A percentile compares a stretch with the other conserved stretches of the same genome.
Evolutionary conservation across 2,797 vertebrate genomes (phyloP).

Genomic region (Pseudochaenichthys georgianus): DNA sequence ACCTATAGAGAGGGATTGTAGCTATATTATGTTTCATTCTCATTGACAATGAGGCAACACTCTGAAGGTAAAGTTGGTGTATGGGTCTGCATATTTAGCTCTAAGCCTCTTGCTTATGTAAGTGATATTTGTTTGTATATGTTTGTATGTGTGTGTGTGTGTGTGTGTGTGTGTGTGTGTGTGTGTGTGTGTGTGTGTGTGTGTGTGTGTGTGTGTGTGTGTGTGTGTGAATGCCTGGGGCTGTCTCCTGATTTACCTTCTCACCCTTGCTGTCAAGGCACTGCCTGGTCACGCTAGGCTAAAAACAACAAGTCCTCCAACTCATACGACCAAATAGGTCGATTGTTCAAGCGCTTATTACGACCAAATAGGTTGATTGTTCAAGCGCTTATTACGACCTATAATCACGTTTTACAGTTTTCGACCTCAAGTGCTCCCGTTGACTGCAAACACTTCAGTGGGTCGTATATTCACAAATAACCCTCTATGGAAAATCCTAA

Average conservation of each 20-base stretch:
- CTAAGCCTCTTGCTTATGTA: not conserved
- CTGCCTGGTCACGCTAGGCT: conserved; percentile 57
- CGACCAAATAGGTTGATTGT: no score
- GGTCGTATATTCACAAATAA: no score
- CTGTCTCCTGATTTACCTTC: conserved; percentile 48
- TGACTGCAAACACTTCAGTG: no score
- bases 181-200: not conserved
- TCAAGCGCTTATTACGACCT: no score
- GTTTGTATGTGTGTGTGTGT: conserved; percentile 3
- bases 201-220: not conserved
- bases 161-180: not conserved
- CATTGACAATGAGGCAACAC: not conserved
- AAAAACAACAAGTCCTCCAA: not conserved
- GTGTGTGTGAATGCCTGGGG: conserved; percentile 11
- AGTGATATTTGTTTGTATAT: not conserved
- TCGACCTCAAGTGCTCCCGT: no score
- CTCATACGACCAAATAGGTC: no score
- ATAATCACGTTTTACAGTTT: no score
- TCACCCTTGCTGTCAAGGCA: conserved; percentile 47
- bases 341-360: no score
- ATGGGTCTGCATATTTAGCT: not conserved
- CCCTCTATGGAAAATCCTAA: no score
- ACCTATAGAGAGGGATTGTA: not conserved
- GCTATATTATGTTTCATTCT: not conserved
- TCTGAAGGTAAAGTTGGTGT: not conserved